Evolutionary conservation across 2,888 invertebrate genomes (phyloP).

Genomic region (Nymphalis urticae): DNA sequence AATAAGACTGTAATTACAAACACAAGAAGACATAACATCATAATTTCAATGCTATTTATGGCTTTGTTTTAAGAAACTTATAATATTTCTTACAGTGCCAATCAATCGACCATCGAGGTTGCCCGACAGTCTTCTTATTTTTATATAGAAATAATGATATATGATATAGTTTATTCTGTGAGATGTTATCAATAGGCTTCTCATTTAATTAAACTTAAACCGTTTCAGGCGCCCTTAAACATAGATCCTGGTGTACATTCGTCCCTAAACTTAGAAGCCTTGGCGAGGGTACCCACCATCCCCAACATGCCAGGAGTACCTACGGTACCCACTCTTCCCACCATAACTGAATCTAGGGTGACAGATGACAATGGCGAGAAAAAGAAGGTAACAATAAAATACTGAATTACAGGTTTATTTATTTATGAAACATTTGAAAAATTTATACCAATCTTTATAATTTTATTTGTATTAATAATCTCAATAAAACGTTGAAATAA

Average conservation of each 20-base stretch:
- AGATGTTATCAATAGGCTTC: not conserved
- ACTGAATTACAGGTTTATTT: not conserved
- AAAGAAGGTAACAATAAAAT: constrained; percentile 47
- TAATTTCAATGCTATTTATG: no score
- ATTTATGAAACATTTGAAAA: no score
- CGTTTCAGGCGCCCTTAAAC: constrained; percentile 86
- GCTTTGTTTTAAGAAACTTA: no score
- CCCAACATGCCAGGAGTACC: constrained; percentile 90
- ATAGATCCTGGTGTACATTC: constrained; percentile 97
- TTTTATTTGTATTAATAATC: no score
- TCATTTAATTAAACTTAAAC: constrained; percentile 17
- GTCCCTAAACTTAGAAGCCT: constrained; percentile 90
- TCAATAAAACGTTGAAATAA: no score
- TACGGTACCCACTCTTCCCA: constrained; percentile 92
- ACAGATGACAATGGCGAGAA: constrained; percentile 76
- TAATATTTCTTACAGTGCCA: no score
- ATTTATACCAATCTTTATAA: no score
- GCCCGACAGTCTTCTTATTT: no score
- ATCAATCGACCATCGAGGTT: no score
- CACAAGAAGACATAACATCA: no score
- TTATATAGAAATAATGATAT: not conserved
- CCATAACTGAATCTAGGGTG: constrained; percentile 92
- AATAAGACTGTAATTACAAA: no score
- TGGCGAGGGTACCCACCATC: constrained; percentile 81
- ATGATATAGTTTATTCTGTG: no score